These are phyloP conservation scores for Harpagoxenus sublaevis DNA, from an alignment of 2,888 invertebrate species.

Conservation along the genomic window DNA sequence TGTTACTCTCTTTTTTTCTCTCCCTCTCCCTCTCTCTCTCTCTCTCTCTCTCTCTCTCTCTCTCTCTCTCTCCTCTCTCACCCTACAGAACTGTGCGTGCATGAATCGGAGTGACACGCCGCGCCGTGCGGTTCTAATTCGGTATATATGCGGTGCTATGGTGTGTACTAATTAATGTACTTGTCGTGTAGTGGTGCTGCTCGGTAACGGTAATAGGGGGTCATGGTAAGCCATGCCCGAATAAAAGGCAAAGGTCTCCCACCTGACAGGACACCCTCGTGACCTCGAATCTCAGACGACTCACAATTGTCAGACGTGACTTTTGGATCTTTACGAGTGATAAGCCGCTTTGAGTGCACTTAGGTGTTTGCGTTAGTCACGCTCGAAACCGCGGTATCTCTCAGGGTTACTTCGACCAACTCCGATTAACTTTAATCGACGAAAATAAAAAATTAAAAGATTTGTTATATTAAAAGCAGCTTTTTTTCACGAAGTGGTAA, in stretches of 20 bases:
- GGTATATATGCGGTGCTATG: slow-evolving; percentile 25
- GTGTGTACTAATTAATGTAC: not conserved
- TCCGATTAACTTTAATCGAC: no score
- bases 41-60: slow-evolving; percentile 13
- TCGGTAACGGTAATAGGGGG: slow-evolving; percentile 37
- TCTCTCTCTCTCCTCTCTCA: no score
- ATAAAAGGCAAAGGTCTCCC: slow-evolving; percentile 39
- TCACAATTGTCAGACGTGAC: not conserved
- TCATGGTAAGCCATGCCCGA: slow-evolving; percentile 7
- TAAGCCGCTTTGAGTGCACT: not conserved
- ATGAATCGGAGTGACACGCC: slow-evolving; percentile 58
- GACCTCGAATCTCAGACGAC: slow-evolving; percentile 6
- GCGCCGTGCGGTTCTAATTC: slow-evolving; percentile 10
- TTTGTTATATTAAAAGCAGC: no score
- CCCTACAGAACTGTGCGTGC: not conserved
- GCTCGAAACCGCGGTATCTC: not conserved
- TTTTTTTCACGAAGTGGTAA: no score
- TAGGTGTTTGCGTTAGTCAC: not conserved
- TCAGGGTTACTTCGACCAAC: no score
- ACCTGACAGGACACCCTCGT: slow-evolving; percentile 25
- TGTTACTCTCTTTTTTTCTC: slow-evolving; percentile 14
- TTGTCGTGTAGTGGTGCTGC: slow-evolving; percentile 14
- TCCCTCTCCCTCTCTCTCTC: slow-evolving; percentile 32
- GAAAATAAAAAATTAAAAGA: no score
- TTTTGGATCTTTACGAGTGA: slow-evolving; percentile 28